phyloP scores from a whole-genome alignment of 2,888 invertebrate genomes.

The Drosophila nr. medialis region DNA sequence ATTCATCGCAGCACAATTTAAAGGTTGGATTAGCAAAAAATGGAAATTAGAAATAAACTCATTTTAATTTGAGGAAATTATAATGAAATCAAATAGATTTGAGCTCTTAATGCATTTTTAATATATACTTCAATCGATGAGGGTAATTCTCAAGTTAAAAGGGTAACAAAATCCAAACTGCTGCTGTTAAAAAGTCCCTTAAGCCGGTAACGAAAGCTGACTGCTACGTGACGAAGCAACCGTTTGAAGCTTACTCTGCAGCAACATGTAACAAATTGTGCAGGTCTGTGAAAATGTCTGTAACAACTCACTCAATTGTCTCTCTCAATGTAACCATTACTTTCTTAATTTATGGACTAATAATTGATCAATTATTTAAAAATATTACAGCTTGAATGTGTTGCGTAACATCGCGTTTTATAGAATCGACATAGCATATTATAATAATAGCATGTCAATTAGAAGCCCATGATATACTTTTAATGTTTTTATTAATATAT shows the following conservation, averaged over 20 bases:
- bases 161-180: not conserved
- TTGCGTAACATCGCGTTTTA: not conserved
- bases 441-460: not conserved
- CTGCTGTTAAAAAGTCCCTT: not conserved
- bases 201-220: not conserved
- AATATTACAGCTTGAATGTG: not conserved
- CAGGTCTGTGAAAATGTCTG: not conserved
- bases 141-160: not conserved
- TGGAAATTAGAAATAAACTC: not conserved
- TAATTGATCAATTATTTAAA: not conserved
- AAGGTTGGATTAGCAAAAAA: not conserved
- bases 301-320: not conserved
- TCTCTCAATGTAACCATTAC: not conserved
- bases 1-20: not conserved
- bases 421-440: not conserved
- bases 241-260: not conserved
- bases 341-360: not conserved
- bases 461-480: not conserved
- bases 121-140: not conserved
- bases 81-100: constrained; percentile 3
- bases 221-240: not conserved
- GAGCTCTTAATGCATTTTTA: constrained; percentile 49
- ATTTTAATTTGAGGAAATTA: constrained; percentile 1
- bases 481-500: not conserved
- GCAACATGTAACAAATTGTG: not conserved